Percentiles rank a stretch among this genome's conserved stretches.
These are phyloP conservation scores for Lasioglossum oenotherae DNA, from an alignment of 2,888 invertebrate genomes.

Conservation along the genomic window DNA sequence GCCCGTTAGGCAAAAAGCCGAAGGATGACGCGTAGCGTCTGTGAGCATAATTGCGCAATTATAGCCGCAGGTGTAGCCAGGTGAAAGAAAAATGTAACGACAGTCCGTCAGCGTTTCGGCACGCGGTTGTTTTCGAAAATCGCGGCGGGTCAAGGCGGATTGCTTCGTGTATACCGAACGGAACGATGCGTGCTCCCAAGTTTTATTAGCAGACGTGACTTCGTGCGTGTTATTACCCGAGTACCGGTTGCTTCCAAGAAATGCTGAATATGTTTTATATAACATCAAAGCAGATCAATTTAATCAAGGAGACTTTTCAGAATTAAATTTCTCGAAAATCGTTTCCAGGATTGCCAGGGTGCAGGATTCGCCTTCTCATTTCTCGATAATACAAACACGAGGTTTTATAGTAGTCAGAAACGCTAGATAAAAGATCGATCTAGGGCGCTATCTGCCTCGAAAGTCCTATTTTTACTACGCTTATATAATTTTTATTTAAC, in stretches of 20 bases:
- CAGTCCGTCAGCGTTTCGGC: slow-evolving; percentile 11
- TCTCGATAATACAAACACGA: too few relatives aligned
- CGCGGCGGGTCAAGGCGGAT: slow-evolving; percentile 47
- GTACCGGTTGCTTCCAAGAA: neutral
- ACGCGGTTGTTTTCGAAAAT: slow-evolving; percentile 24
- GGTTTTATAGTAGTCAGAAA: too few relatives aligned
- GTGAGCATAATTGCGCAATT: slow-evolving; percentile 17
- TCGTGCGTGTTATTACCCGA: neutral
- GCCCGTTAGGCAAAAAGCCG: neutral
- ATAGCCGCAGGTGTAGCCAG: slow-evolving; percentile 9
- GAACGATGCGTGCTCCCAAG: slow-evolving; percentile 2
- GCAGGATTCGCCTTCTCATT: too few relatives aligned
- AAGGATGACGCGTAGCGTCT: neutral
- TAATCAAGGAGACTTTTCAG: neutral
- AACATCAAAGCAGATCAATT: neutral
- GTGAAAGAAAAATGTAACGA: slow-evolving; percentile 10
- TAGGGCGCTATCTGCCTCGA: too few relatives aligned
- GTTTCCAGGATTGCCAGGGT: too few relatives aligned
- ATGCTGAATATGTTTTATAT: neutral
- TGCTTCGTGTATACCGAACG: neutral
- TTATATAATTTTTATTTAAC: too few relatives aligned
- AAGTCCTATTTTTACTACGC: too few relatives aligned
- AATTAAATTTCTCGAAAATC: neutral
- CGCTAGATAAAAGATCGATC: too few relatives aligned
- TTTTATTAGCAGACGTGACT: slow-evolving; percentile 19